Evolutionary conservation across 1,140 invertebrate genomes (phyloP).

Genomic region (Zaprionus davidi): DNA sequence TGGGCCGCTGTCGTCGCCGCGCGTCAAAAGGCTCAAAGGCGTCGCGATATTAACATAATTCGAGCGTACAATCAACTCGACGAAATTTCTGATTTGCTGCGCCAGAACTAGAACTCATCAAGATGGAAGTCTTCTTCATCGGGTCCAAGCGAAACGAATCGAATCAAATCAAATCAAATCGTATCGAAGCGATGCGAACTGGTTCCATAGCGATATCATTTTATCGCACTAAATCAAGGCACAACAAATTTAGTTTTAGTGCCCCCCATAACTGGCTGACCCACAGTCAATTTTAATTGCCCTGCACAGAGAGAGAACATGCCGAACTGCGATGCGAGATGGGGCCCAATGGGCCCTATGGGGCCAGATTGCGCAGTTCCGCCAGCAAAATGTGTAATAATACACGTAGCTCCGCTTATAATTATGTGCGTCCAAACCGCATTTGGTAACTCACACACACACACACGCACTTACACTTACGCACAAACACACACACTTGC

Average conservation of each 20-base stretch:
- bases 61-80: slow-evolving; percentile 44
- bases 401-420: slow-evolving; percentile 26
- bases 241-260: slow-evolving; percentile 36
- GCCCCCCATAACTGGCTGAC: slow-evolving; percentile 21
- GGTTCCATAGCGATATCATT: slow-evolving; percentile 36
- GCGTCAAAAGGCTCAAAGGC: slow-evolving; percentile 36
- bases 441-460: slow-evolving; percentile 33
- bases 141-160: not conserved
- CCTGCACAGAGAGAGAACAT: slow-evolving; percentile 21
- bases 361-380: slow-evolving; percentile 33
- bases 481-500: slow-evolving; percentile 1
- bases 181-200: slow-evolving; percentile 15
- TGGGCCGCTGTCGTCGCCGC: slow-evolving; percentile 42
- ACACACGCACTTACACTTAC: not conserved
- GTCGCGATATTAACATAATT: slow-evolving; percentile 39
- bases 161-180: slow-evolving; percentile 1
- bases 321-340: not conserved
- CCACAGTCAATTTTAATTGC: slow-evolving; percentile 27
- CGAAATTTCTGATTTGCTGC: slow-evolving; percentile 34
- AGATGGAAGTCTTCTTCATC: not conserved
- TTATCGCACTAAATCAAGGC: slow-evolving; percentile 41
- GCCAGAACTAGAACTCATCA: slow-evolving; percentile 47
- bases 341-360: not conserved
- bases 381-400: slow-evolving; percentile 32
- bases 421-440: slow-evolving; percentile 30